A percentile compares a stretch with the other conserved stretches of the same genome.
phyloP scores from a whole-genome alignment of 2,888 invertebrate species.

The Tridacna gigas region DNA sequence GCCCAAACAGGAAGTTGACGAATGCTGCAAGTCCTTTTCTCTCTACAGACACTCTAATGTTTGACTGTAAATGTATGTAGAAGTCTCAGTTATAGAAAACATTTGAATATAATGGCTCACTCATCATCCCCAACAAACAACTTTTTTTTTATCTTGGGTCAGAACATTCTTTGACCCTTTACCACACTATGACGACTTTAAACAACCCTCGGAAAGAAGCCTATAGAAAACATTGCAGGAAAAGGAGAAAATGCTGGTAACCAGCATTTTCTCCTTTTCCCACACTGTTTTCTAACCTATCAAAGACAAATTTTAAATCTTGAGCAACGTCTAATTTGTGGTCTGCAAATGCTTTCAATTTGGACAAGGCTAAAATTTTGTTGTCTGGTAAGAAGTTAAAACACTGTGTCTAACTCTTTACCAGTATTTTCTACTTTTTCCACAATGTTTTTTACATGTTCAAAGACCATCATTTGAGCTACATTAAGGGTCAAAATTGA shows the following conservation, averaged over 20 bases:
- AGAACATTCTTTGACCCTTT: not conserved
- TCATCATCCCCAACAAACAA: too few relatives aligned
- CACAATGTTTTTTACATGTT: not conserved
- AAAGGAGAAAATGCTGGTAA: not conserved
- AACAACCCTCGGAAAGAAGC: not conserved
- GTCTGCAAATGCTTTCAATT: too few relatives aligned
- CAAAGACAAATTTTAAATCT: too few relatives aligned
- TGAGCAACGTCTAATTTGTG: too few relatives aligned
- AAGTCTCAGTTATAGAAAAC: too few relatives aligned
- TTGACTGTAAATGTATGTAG: constrained; percentile 61
- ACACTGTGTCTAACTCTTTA: too few relatives aligned
- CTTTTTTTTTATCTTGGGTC: too few relatives aligned
- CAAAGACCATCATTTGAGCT: not conserved
- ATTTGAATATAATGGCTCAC: too few relatives aligned
- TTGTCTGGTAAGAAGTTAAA: too few relatives aligned
- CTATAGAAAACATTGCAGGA: not conserved
- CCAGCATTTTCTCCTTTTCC: not conserved
- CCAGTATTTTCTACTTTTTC: not conserved
- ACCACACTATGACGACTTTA: not conserved
- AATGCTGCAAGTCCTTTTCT: constrained; percentile 78
- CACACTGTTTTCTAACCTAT: not conserved
- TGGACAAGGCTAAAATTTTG: too few relatives aligned
- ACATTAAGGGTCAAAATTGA: not conserved
- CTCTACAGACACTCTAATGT: constrained; percentile 71
- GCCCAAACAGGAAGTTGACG: constrained; percentile 84